phyloP scores from a whole-genome alignment of 2,888 invertebrate genomes.

The Subacronicta megacephala region DNA sequence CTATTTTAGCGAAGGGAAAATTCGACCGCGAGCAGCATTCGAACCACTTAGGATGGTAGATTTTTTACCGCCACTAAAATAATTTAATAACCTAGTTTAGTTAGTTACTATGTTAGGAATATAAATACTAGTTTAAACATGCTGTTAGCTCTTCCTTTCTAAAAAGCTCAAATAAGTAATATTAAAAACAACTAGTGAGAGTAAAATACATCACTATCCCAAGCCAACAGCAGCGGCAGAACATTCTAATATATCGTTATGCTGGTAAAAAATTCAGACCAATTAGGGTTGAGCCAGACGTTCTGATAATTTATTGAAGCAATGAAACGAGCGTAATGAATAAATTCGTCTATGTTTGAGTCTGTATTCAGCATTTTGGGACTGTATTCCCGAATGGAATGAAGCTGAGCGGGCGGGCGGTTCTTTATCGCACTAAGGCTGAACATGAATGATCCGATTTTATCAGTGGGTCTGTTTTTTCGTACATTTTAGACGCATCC shows the following conservation, averaged over 20 bases:
- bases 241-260: constrained; percentile 21
- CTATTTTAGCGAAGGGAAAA: too few relatives aligned
- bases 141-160: too few relatives aligned
- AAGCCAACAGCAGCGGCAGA: constrained; percentile 1
- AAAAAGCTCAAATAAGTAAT: too few relatives aligned
- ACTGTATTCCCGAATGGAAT: constrained; percentile 11
- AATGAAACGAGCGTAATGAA: constrained; percentile 42
- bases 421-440: constrained; percentile 23
- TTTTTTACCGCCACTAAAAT: too few relatives aligned
- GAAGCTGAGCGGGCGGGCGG: constrained; percentile 7
- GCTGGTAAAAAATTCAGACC: constrained; percentile 45
- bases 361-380: constrained; percentile 25
- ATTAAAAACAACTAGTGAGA: too few relatives aligned
- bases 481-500: constrained; percentile 8
- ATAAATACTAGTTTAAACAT: too few relatives aligned
- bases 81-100: too few relatives aligned
- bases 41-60: too few relatives aligned
- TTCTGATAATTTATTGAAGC: constrained; percentile 52
- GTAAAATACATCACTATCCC: not conserved
- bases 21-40: too few relatives aligned
- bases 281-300: constrained; percentile 50
- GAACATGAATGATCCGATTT: constrained; percentile 22
- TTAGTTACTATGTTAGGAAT: too few relatives aligned
- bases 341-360: constrained; percentile 47
- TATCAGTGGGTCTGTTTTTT: constrained; percentile 22